Conservation (phyloP, 2,888 invertebrate species). For the Acrobasis suavella region DNA sequence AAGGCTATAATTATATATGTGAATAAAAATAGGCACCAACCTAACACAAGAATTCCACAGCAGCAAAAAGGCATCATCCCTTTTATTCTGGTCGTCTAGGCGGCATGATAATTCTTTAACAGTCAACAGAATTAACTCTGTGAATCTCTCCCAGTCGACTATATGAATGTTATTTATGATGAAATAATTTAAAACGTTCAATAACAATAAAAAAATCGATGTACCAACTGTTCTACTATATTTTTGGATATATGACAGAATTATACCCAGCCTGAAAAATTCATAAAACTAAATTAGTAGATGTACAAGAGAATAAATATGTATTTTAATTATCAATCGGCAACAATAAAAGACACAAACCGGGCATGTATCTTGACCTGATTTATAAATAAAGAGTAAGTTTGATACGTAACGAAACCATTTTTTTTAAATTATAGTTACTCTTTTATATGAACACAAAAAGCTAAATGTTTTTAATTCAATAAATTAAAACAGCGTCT, state of each 20-base stretch:
- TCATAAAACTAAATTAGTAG: conserved; percentile 17
- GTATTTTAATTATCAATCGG: too few relatives aligned
- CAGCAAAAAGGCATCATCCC: conserved; percentile 40
- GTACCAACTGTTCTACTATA: conserved; percentile 45
- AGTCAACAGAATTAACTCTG: conserved; percentile 47
- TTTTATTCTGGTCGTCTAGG: conserved; percentile 34
- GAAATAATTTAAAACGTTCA: conserved; percentile 50
- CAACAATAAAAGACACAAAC: too few relatives aligned
- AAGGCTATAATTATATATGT: neutral
- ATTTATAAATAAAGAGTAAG: too few relatives aligned
- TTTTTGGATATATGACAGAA: conserved; percentile 55
- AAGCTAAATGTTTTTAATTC: neutral
- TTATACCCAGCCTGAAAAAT: conserved; percentile 63
- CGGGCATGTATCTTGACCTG: too few relatives aligned
- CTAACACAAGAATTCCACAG: conserved; percentile 73
- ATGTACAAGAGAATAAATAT: neutral
- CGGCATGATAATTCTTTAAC: conserved; percentile 39
- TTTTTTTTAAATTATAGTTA: too few relatives aligned
- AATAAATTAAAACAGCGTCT: neutral
- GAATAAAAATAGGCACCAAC: conserved; percentile 40
- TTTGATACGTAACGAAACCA: too few relatives aligned
- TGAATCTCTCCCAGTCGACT: conserved; percentile 52
- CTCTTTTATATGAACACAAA: neutral
- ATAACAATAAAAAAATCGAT: conserved; percentile 49
- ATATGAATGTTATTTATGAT: conserved; percentile 45